These are phyloP conservation scores for Clamator glandarius DNA, from an alignment of 2,797 vertebrate genomes.

Conservation along the genomic window DNA sequence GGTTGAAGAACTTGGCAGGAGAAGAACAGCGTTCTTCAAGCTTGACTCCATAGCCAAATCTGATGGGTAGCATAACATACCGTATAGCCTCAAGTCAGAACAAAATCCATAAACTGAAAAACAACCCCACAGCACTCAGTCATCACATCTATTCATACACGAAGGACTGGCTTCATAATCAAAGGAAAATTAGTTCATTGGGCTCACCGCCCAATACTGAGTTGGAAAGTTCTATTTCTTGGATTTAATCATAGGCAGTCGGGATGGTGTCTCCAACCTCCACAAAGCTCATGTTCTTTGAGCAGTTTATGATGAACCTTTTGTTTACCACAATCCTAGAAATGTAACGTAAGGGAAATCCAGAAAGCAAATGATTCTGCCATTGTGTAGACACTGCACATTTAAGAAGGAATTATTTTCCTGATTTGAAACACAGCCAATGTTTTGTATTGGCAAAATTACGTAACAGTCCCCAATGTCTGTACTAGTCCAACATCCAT, in stretches of 20 bases:
- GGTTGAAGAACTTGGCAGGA: constrained; percentile 38
- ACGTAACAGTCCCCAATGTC: background rate
- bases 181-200: constrained; percentile 57
- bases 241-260: constrained; percentile 33
- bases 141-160: constrained; percentile 22
- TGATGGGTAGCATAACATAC: constrained; percentile 43
- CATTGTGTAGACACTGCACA: background rate
- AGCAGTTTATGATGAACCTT: background rate
- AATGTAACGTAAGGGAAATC: constrained; percentile 7
- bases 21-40: background rate
- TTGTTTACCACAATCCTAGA: background rate
- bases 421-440: background rate
- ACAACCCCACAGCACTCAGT: background rate
- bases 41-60: constrained; percentile 7
- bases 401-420: background rate
- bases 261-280: background rate
- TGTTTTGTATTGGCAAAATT: background rate
- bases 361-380: background rate
- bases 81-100: constrained; percentile 44
- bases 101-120: background rate
- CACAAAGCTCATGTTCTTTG: background rate
- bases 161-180: constrained; percentile 30
- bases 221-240: constrained; percentile 47
- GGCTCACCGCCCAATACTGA: background rate
- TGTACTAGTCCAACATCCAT: background rate